These are phyloP conservation scores for Exocentrus adspersus DNA, from an alignment of 2,888 invertebrate species.

Conservation along the genomic window DNA sequence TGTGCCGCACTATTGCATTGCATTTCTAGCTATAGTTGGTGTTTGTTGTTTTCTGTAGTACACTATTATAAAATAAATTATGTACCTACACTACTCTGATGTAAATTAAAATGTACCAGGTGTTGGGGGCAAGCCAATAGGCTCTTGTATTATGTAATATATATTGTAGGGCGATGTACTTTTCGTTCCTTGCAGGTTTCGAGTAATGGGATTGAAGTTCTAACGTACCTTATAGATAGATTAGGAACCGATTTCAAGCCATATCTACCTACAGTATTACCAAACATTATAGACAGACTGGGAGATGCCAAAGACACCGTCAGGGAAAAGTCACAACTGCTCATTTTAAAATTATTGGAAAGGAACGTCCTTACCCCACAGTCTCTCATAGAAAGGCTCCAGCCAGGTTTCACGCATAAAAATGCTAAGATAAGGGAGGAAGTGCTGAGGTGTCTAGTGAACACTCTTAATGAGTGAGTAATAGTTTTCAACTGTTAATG, in stretches of 20 bases:
- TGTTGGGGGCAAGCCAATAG: no score
- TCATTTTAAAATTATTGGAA: slow-evolving; percentile 79
- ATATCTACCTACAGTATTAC: slow-evolving; percentile 84
- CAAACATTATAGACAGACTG: slow-evolving; percentile 83
- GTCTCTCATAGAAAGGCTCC: slow-evolving; percentile 77
- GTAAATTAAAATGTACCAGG: no score
- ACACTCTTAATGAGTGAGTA: slow-evolving; percentile 83
- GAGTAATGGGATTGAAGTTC: slow-evolving; percentile 88
- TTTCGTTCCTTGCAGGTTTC: slow-evolving; percentile 77
- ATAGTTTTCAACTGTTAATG: background rate
- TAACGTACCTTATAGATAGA: slow-evolving; percentile 85
- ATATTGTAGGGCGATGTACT: no score
- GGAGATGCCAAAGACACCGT: slow-evolving; percentile 64
- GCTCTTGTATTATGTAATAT: no score
- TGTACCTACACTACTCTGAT: no score
- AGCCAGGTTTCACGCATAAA: slow-evolving; percentile 81
- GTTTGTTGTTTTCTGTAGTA: background rate
- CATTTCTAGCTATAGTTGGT: slow-evolving; percentile 16
- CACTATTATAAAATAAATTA: no score
- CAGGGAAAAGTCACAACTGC: slow-evolving; percentile 78
- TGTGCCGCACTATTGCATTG: slow-evolving; percentile 19
- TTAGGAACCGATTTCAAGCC: slow-evolving; percentile 89
- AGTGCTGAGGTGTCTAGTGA: slow-evolving; percentile 82
- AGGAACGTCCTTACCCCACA: slow-evolving; percentile 76
- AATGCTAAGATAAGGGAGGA: slow-evolving; percentile 94